Percentiles rank a stretch among this genome's conserved stretches.
Conservation (phyloP, 2,888 invertebrate genomes). For the Aspidapion aeneum region DNA sequence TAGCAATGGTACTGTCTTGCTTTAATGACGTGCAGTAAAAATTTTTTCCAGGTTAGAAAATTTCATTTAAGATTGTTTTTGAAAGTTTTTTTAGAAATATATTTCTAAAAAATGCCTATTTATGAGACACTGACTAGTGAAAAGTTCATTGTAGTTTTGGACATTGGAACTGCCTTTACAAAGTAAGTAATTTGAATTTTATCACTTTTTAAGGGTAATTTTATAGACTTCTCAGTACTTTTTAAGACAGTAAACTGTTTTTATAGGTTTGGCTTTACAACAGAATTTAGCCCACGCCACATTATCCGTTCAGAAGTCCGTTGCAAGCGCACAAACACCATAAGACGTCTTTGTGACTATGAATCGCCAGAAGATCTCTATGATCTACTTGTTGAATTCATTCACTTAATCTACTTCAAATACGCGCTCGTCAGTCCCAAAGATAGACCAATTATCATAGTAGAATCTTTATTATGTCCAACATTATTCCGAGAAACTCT, state of each 20-base stretch:
- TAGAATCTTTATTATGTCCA: conserved; percentile 84
- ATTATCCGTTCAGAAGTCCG: conserved; percentile 79
- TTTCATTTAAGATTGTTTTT: neutral
- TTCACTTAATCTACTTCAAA: conserved; percentile 88
- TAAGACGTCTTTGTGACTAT: conserved; percentile 64
- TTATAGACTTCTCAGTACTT: conserved; percentile 18
- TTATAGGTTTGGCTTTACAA: conserved; percentile 85
- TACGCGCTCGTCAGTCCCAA: conserved; percentile 90
- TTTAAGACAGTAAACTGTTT: neutral
- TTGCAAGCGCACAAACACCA: conserved; percentile 58
- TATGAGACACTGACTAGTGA: conserved; percentile 87
- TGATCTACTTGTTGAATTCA: conserved; percentile 81
- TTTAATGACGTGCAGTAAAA: too few relatives aligned
- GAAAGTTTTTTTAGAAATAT: neutral
- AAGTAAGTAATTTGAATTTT: conserved; percentile 58
- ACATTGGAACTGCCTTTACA: conserved; percentile 87
- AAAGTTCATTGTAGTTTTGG: conserved; percentile 77
- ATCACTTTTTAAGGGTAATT: conserved; percentile 31
- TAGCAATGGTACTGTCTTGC: too few relatives aligned
- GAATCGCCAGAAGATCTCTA: conserved; percentile 67
- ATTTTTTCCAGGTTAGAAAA: too few relatives aligned
- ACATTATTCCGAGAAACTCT: conserved; percentile 81
- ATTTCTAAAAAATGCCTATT: conserved; percentile 62
- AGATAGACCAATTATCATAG: conserved; percentile 85
- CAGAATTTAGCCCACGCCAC: conserved; percentile 83